These are phyloP conservation scores for Limonius californicus DNA, from an alignment of 1,140 invertebrate genomes.

Conservation along the genomic window DNA sequence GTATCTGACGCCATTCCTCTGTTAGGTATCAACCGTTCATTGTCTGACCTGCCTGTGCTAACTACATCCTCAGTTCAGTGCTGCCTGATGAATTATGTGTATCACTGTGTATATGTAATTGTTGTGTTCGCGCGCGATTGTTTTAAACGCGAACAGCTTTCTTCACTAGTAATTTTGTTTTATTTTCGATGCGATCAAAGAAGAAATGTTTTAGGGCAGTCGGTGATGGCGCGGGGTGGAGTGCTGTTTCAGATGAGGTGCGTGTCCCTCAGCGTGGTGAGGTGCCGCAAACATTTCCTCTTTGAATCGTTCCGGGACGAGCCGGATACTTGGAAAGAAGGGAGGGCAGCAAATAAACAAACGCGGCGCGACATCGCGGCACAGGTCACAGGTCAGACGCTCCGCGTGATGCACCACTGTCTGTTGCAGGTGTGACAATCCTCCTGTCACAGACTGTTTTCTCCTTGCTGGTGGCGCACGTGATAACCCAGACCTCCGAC, in stretches of 20 bases:
- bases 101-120: slow-evolving; percentile 45
- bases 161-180: slow-evolving; percentile 21
- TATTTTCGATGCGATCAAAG: slow-evolving; percentile 41
- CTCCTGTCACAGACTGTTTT: slow-evolving; percentile 99
- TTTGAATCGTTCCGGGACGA: slow-evolving; percentile 42
- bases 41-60: slow-evolving; percentile 49
- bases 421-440: slow-evolving; percentile 96
- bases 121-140: slow-evolving; percentile 37
- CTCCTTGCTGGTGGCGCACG: slow-evolving; percentile 94
- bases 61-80: slow-evolving; percentile 45
- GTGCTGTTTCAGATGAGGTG: slow-evolving; percentile 26
- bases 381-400: slow-evolving; percentile 44
- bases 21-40: slow-evolving; percentile 72
- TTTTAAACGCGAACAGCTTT: slow-evolving; percentile 17
- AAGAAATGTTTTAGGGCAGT: slow-evolving; percentile 44
- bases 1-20: slow-evolving; percentile 92
- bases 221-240: slow-evolving; percentile 22
- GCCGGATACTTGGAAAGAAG: slow-evolving; percentile 49
- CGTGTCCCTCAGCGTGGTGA: slow-evolving; percentile 6
- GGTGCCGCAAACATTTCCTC: slow-evolving; percentile 45
- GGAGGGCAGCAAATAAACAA: slow-evolving; percentile 31
- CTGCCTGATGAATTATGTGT: slow-evolving; percentile 46
- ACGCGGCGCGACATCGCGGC: slow-evolving; percentile 27
- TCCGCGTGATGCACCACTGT: slow-evolving; percentile 46
- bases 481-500: slow-evolving; percentile 96